Base-by-base conservation (phyloP, 2,797 vertebrate genomes). In the Sebastes trivittatus region DNA sequence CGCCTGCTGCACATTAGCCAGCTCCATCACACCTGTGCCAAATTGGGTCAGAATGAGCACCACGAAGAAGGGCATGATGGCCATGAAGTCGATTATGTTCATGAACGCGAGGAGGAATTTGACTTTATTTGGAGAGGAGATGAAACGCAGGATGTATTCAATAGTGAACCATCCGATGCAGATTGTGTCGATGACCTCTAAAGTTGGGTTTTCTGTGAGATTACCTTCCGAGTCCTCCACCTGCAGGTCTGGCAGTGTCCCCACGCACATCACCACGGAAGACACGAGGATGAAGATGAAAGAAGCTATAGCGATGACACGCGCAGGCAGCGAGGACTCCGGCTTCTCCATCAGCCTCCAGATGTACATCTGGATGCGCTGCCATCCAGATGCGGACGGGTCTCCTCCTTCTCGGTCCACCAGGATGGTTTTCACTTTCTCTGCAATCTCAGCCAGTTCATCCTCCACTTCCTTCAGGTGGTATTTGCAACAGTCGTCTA, bases 271-370 rank as follows among this genome's bases (percentile, higher is more conserved):
- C 82, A 98, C 97, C 22, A 97, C 95, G 0, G 98, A 99, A 2
- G 98, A 99, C 56, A 96, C 86, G 49, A 99, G 95, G 90, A 99
- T 97, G 85, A 99, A 97, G 69, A 98, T 92, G 86, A 99, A 99
- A 6, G 98, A 99, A n/a, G 96, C 86, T 61, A 99, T 95, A 1
- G 98, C 98, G 4, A 98, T 93, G 8, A 97, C 93, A 67, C 97
- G 95, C 56, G 98, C 98, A 0, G 97, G 95, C 63, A 97, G 92
- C 2, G 98, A 99, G 0, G 98, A 98, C 80, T 99, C 98, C 0
- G 98, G 98, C 83, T 99, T 99, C 94, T 99, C 98, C 97, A 99
- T 96, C 86, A 99, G 95, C 89, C 97, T 97, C 98, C 98, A 99
- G 63, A 98, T 91, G 75, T 89, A 96, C 76, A 95, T 95, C 93